Conservation (phyloP, 2,888 invertebrate genomes). For the Drosophila macrothrix region DNA sequence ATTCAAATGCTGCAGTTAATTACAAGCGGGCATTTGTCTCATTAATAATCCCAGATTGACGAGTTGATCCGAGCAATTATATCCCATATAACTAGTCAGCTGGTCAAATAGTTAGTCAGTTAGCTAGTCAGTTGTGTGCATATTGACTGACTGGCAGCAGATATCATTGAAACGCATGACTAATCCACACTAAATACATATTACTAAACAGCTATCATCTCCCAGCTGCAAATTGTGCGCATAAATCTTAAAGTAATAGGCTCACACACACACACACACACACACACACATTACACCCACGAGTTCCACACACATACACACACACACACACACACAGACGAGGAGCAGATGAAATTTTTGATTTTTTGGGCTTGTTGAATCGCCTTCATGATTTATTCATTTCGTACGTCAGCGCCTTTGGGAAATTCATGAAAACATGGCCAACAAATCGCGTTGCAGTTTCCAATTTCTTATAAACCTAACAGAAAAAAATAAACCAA, state of each 20-base stretch:
- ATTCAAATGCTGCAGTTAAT: slow-evolving; percentile 69
- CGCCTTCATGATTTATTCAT: slow-evolving; percentile 59
- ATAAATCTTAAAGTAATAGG: slow-evolving; percentile 72
- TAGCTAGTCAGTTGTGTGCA: slow-evolving; percentile 3
- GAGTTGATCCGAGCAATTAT: slow-evolving; percentile 36
- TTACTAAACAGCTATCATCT: slow-evolving; percentile 38
- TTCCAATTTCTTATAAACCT: slow-evolving; percentile 10
- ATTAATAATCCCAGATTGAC: slow-evolving; percentile 62
- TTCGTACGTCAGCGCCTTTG: slow-evolving; percentile 57
- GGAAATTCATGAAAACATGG: slow-evolving; percentile 39
- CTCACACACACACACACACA: slow-evolving; percentile 20
- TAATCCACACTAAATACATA: slow-evolving; percentile 44
- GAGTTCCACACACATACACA: slow-evolving; percentile 4
- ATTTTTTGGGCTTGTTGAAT: slow-evolving; percentile 39
- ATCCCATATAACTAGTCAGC: neutral
- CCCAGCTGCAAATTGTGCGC: slow-evolving; percentile 60
- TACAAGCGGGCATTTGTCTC: slow-evolving; percentile 69
- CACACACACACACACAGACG: slow-evolving; percentile 3
- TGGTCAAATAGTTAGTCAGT: neutral
- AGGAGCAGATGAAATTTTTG: slow-evolving; percentile 22
- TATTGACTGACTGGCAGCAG: neutral
- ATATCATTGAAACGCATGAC: slow-evolving; percentile 46
- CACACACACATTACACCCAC: slow-evolving; percentile 4
- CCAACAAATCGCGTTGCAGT: slow-evolving; percentile 21
- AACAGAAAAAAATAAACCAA: neutral